Conservation (phyloP, 2,113 vertebrate genomes). For the Malurus elegans region DNA sequence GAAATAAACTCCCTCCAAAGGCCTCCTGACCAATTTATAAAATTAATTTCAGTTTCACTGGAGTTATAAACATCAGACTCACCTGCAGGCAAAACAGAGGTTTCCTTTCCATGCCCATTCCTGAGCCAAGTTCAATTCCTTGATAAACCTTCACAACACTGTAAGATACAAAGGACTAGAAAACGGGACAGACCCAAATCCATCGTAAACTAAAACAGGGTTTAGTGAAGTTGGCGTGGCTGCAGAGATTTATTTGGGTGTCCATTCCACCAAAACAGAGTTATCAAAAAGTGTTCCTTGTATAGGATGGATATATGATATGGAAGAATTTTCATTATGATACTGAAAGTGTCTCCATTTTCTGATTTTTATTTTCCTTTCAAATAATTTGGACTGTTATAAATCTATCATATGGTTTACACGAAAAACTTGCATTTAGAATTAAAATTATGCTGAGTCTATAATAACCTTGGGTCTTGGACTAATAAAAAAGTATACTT, state of each 20-base stretch:
- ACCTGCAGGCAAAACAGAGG: background rate
- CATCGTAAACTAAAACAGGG: background rate
- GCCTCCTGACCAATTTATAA: background rate
- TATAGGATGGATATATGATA: background rate
- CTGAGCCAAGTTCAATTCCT: background rate
- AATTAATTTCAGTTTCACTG: background rate
- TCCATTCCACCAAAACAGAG: background rate
- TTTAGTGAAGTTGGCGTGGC: background rate
- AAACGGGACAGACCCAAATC: background rate
- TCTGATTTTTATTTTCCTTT: background rate
- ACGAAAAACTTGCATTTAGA: background rate
- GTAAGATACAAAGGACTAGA: background rate
- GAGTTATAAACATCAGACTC: background rate
- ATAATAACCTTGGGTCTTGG: background rate
- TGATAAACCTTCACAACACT: background rate
- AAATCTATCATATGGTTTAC: background rate
- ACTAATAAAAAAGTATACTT: background rate
- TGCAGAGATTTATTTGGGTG: background rate
- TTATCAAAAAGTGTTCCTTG: background rate
- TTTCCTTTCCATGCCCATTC: background rate
- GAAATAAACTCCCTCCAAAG: background rate
- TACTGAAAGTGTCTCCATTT: background rate
- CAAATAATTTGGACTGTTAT: background rate
- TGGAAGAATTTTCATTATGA: background rate
- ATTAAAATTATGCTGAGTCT: background rate